Base-by-base conservation (phyloP, 2,888 invertebrate genomes). In the Cecidostiba fungosa region DNA sequence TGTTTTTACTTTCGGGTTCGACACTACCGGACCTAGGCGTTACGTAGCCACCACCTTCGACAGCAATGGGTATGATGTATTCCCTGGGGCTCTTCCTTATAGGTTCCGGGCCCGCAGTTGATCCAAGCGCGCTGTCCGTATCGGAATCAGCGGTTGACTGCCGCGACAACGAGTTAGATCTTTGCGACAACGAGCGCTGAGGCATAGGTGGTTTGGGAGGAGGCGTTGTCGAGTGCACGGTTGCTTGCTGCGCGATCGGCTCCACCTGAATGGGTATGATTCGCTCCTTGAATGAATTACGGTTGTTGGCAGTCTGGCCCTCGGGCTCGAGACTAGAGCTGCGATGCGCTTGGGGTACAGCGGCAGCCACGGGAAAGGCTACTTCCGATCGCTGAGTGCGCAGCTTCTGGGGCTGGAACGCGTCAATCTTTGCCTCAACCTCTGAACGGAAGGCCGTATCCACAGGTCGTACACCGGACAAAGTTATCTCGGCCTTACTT, bases 41-140 rank as follows among this genome's bases (percentile, higher is more conserved):
- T 8, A 97, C 96, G 92, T 96, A 97, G 87, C 97, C 98, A 87
- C 97, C 97, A 89, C 98, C 98, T 93, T 98, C 98, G 82, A 98
- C 96, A 26, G 97, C 97, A 91, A 98, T 98, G n/a, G 98, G 98
- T 93, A 98, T 98, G 90, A 98, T 98, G 92, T 97, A 98, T 94
- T 98, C 98, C 70, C 98, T 95, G 23, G 98, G 97, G 19, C 97
- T 97, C 94, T 98, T 98, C 92, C 97, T 96, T 91, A 98, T 97
- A 8, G 97, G 97, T 92, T 97, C 96, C 90, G 94, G 81, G 32
- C 95, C 94, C 4, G 92, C 89, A 10, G 94, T 94, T 8, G 85
- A 82, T 23, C 92, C 92, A 23, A 94, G 94, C 89, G 93, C 95
- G 89, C 94, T 95, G 88, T 96, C 96, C 0, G 96, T 96, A 89